phyloP scores from a whole-genome alignment of 2,888 invertebrate species.

The Brachypalpus laphriformis region DNA sequence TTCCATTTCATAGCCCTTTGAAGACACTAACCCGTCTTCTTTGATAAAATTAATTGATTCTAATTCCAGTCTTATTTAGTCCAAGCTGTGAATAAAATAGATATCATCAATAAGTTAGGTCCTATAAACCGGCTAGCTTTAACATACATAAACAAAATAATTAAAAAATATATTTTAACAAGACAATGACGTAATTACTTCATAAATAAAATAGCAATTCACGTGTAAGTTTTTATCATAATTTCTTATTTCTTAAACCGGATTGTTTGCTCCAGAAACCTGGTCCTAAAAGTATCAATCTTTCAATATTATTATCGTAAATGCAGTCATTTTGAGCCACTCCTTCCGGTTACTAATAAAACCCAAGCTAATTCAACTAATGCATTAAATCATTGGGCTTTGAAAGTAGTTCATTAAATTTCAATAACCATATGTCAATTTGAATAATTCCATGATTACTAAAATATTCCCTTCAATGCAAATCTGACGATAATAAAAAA shows the following conservation, averaged over 20 bases:
- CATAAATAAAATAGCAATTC: not conserved
- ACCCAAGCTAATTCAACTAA: not conserved
- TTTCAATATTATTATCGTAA: not conserved
- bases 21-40: no score
- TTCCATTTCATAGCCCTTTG: no score
- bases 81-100: no score
- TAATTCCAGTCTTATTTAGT: no score
- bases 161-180: not conserved
- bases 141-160: not conserved
- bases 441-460: not conserved
- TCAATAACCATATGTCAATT: not conserved
- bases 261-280: not conserved
- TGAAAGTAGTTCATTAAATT: not conserved
- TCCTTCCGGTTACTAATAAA: not conserved
- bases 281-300: not conserved
- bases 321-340: not conserved
- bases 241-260: not conserved
- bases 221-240: not conserved
- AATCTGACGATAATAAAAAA: not conserved
- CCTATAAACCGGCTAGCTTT: not conserved
- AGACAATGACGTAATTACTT: not conserved
- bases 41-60: no score
- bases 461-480: not conserved
- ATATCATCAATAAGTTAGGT: no score
- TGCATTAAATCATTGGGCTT: not conserved